phyloP scores from a whole-genome alignment of 2,888 invertebrate genomes.

The Chydorus sphaericus region DNA sequence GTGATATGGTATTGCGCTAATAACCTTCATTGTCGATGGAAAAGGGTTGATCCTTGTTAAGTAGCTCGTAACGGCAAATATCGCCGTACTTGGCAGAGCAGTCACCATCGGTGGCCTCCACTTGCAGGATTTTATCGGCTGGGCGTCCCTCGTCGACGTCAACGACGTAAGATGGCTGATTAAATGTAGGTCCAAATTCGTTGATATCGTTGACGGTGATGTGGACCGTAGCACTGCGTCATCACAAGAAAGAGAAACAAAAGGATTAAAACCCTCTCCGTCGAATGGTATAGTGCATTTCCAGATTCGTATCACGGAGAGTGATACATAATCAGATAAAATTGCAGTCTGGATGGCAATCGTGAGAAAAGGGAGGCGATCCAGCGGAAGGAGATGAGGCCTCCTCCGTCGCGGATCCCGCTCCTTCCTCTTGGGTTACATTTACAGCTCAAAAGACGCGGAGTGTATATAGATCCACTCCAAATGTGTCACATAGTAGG shows the following conservation, averaged over 20 bases:
- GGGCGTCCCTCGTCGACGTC: conserved; percentile 80
- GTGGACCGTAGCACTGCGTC: conserved; percentile 70
- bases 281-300: not conserved
- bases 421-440: not conserved
- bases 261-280: not conserved
- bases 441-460: too few species aligned
- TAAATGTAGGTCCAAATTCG: conserved; percentile 84
- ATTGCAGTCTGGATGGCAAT: not conserved
- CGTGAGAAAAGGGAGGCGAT: conserved; percentile 4
- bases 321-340: not conserved
- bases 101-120: conserved; percentile 84
- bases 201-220: conserved; percentile 92
- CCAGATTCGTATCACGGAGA: too few species aligned
- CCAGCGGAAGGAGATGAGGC: not conserved
- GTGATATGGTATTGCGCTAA: too few species aligned
- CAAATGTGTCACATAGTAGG: too few species aligned
- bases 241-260: conserved; percentile 17
- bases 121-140: conserved; percentile 76
- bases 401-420: not conserved
- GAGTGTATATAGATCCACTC: too few species aligned
- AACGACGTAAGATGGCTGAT: conserved; percentile 76
- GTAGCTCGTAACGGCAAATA: conserved; percentile 93
- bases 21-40: conserved; percentile 76
- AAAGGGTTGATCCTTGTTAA: conserved; percentile 80
- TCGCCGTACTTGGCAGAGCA: conserved; percentile 90